Conservation (phyloP, 2,113 vertebrate genomes). For the Aix galericulata region DNA sequence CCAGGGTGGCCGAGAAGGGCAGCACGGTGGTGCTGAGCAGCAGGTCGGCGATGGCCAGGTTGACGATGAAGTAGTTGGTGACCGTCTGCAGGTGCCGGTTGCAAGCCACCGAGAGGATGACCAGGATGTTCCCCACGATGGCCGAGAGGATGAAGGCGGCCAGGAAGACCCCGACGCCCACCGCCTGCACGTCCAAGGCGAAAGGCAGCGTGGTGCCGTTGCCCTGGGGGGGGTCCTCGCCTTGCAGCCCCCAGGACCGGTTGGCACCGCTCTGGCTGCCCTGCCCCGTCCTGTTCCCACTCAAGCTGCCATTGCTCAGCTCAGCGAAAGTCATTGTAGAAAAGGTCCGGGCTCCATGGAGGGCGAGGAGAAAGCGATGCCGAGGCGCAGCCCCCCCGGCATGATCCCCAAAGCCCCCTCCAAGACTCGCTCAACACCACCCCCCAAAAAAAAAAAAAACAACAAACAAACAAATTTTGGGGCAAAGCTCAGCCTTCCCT, state of each 20-base stretch:
- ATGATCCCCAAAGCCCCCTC: slow-evolving; percentile 18
- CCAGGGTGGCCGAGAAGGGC: slow-evolving; percentile 95
- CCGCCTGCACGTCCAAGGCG: slow-evolving; percentile 81
- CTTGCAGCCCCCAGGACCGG: slow-evolving; percentile 70
- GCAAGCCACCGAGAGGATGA: slow-evolving; percentile 95
- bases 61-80: slow-evolving; percentile 98
- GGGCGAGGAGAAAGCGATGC: slow-evolving; percentile 39
- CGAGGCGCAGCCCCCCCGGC: slow-evolving; percentile 2
- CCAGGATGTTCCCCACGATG: slow-evolving; percentile 95
- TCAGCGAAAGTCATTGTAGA: slow-evolving; percentile 88
- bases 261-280: slow-evolving; percentile 66
- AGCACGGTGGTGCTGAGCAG: slow-evolving; percentile 91
- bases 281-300: slow-evolving; percentile 78
- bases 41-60: slow-evolving; percentile 95
- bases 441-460: no score
- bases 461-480: background rate
- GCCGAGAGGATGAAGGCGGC: slow-evolving; percentile 90
- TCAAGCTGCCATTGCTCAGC: slow-evolving; percentile 84
- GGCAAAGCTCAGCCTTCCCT: no score
- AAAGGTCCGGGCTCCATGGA: slow-evolving; percentile 72
- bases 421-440: background rate
- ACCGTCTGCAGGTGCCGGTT: slow-evolving; percentile 95
- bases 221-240: slow-evolving; percentile 69
- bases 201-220: slow-evolving; percentile 75
- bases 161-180: slow-evolving; percentile 89